These are phyloP conservation scores for Patella caerulea DNA, from an alignment of 2,888 invertebrate species.

Conservation along the genomic window DNA sequence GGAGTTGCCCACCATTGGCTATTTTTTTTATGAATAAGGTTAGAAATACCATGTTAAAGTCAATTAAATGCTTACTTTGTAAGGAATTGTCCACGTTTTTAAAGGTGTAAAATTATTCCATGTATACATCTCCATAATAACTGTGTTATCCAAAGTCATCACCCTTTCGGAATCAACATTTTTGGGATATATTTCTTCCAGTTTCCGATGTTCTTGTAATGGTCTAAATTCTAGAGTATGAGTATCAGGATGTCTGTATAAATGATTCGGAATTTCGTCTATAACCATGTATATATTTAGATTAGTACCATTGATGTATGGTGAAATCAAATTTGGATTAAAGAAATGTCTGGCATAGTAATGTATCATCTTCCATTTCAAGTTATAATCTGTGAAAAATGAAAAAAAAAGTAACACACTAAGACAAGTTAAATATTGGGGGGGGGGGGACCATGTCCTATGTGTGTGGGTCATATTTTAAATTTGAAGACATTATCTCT, in stretches of 20 bases:
- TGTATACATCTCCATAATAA: slow-evolving; percentile 45
- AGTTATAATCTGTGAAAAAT: slow-evolving; percentile 78
- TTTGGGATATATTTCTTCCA: neutral
- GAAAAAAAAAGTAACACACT: too few relatives aligned
- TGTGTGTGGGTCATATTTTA: too few relatives aligned
- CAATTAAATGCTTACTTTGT: slow-evolving; percentile 40
- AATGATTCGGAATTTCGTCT: slow-evolving; percentile 45
- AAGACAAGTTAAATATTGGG: too few relatives aligned
- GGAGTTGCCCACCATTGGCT: too few relatives aligned
- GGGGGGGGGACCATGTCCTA: too few relatives aligned
- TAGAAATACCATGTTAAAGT: too few relatives aligned
- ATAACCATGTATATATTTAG: slow-evolving; percentile 50
- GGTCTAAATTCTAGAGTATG: slow-evolving; percentile 6
- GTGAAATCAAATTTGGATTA: slow-evolving; percentile 73
- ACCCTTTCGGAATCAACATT: neutral
- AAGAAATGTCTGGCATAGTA: slow-evolving; percentile 90
- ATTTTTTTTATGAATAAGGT: too few relatives aligned
- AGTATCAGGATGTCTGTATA: slow-evolving; percentile 33
- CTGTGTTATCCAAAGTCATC: neutral
- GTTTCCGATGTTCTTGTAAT: neutral
- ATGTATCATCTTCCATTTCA: slow-evolving; percentile 90
- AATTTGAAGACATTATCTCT: too few relatives aligned
- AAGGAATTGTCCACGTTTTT: slow-evolving; percentile 51
- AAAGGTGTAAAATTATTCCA: slow-evolving; percentile 54
- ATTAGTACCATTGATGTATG: slow-evolving; percentile 51